Base-by-base conservation (phyloP, 2,888 invertebrate genomes). In the Fabriciana adippe region DNA sequence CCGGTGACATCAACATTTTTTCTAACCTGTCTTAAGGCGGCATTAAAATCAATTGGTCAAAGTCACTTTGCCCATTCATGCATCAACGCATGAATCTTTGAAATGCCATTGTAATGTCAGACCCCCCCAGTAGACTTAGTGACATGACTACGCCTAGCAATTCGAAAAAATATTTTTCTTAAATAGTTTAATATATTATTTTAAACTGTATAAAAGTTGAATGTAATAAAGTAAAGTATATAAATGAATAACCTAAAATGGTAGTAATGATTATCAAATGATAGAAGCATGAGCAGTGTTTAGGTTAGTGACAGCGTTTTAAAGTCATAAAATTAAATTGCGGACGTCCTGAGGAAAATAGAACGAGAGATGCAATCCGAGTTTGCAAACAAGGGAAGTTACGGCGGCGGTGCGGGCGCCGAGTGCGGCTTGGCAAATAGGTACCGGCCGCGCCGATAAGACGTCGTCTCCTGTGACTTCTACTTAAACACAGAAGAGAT, bases 381-480 rank as follows among this genome's bases (percentile, higher is more conserved):
- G 90, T 92, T 91, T 86, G 90, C 90, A 92, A 92, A 92, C 90
- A 92, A 92, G 92, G 86, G 89, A 90, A 90, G 90, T 92, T 90
- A 88, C 82, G 85, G 78, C 70, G 56, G 80, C 78, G 80, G 83
- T 79, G 79, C 80, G 81, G 82, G 79, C 78, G 81, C 77, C 79
- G 81, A 75, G 79, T 74, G 81, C 81, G 84, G 82, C 86, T 85
- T 82, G 80, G 87, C 86, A 89, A 89, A 89, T 87, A 89, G 83
- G 81, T 83, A 84, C 82, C 87, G 85, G 79, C 83, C 85, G 82
- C 86, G 86, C 82, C 87, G 91, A 89, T 89, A 90, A 90, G 86
- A 86, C 87, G 86, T 85, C 85, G 84, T 87, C 89, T 87, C 86
- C 83, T 82, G 87, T 85, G 89, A 87, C 89, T 90, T 84, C 86